These are phyloP conservation scores for Thamnaconus septentrionalis DNA, from an alignment of 2,113 vertebrate genomes.

Conservation along the genomic window DNA sequence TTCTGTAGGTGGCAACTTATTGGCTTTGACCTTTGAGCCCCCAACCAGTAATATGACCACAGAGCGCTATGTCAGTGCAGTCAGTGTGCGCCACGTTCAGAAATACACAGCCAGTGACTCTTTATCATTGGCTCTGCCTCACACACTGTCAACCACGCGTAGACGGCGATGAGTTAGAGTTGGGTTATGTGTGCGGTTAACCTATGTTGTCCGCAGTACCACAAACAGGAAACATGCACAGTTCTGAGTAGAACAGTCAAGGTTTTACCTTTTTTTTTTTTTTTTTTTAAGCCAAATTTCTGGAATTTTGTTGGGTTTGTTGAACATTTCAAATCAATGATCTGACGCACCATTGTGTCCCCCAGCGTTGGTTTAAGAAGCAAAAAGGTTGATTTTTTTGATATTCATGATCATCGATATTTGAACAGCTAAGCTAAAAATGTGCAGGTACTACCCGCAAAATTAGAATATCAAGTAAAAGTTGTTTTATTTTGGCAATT, in stretches of 20 bases:
- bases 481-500: too few species aligned
- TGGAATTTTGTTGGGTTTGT: too few species aligned
- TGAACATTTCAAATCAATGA: too few species aligned
- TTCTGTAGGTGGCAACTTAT: conserved; percentile 46
- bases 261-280: conserved; percentile 35
- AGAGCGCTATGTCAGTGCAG: conserved; percentile 31
- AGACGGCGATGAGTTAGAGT: too few species aligned
- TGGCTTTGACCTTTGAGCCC: conserved; percentile 54
- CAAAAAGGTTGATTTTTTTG: too few species aligned
- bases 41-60: conserved; percentile 45
- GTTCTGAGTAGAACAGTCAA: conserved; percentile 44
- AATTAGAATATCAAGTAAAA: too few species aligned
- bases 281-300: too few species aligned
- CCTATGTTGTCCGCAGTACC: conserved; percentile 12
- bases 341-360: too few species aligned
- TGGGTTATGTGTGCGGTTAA: conserved; percentile 5
- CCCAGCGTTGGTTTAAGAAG: too few species aligned
- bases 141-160: conserved; percentile 2
- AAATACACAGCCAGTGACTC: background rate
- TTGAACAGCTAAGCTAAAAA: too few species aligned
- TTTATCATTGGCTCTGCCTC: background rate
- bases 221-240: conserved; percentile 43
- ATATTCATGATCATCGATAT: too few species aligned
- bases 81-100: conserved; percentile 9
- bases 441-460: too few species aligned